phyloP scores from a whole-genome alignment of 2,888 invertebrate genomes.

The Augochlorella aurata region DNA sequence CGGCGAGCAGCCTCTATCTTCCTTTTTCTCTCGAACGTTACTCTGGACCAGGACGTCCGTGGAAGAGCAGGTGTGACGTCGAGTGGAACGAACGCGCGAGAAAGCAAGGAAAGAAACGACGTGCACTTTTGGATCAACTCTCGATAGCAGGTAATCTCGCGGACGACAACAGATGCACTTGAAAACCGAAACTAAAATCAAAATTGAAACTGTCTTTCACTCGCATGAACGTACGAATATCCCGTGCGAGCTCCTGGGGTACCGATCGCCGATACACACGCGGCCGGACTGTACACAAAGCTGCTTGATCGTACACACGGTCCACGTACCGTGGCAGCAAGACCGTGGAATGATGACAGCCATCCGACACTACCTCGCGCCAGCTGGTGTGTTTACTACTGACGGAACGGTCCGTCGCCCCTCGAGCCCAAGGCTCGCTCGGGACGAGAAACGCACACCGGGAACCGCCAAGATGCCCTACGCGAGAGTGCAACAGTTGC shows the following conservation, averaged over 20 bases:
- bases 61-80: slow-evolving; percentile 32
- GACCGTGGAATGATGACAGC: slow-evolving; percentile 36
- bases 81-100: slow-evolving; percentile 14
- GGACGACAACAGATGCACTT: slow-evolving; percentile 28
- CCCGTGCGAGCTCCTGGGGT: slow-evolving; percentile 20
- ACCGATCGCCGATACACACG: slow-evolving; percentile 31
- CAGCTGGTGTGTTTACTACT: slow-evolving; percentile 74
- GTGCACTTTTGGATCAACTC: slow-evolving; percentile 47
- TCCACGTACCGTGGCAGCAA: slow-evolving; percentile 34
- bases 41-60: neutral
- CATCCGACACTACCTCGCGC: slow-evolving; percentile 54
- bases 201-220: slow-evolving; percentile 3
- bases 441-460: slow-evolving; percentile 49
- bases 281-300: slow-evolving; percentile 21
- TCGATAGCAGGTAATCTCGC: slow-evolving; percentile 16
- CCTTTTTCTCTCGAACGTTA: slow-evolving; percentile 38
- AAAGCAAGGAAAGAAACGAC: slow-evolving; percentile 16
- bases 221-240: slow-evolving; percentile 24
- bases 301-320: slow-evolving; percentile 32
- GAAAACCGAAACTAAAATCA: slow-evolving; percentile 28
- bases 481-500: slow-evolving; percentile 60
- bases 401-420: slow-evolving; percentile 54
- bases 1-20: neutral
- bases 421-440: slow-evolving; percentile 48
- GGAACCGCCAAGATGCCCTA: slow-evolving; percentile 33